These are phyloP conservation scores for Lepidonotus clava DNA, from an alignment of 2,888 invertebrate species.

Conservation along the genomic window DNA sequence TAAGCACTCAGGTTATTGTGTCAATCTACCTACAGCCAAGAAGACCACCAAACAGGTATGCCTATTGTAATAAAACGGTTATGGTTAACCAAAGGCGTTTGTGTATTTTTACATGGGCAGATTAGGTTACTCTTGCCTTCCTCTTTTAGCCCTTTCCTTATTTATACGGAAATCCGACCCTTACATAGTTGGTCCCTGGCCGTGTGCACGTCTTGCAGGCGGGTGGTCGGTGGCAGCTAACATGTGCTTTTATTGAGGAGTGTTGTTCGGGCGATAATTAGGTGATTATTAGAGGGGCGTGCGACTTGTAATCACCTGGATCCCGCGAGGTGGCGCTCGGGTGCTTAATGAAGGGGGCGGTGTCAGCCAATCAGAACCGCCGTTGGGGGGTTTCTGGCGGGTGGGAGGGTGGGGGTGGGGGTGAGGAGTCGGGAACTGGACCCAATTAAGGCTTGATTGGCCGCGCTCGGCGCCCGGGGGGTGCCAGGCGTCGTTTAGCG, in stretches of 20 bases:
- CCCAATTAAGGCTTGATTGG: neutral
- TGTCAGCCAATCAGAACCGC: constrained; percentile 26
- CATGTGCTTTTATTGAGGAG: constrained; percentile 37
- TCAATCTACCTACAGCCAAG: no score
- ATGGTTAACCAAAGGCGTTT: no score
- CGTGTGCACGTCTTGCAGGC: no score
- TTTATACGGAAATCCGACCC: no score
- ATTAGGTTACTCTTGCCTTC: no score
- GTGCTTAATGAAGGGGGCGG: constrained; percentile 17
- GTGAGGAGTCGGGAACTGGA: neutral
- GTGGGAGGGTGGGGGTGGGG: neutral
- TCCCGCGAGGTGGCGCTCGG: neutral
- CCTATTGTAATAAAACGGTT: no score
- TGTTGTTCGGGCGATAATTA: constrained; percentile 44
- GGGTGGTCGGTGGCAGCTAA: constrained; percentile 17
- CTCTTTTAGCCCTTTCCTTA: no score
- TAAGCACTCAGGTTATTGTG: no score
- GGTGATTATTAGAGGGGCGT: constrained; percentile 15
- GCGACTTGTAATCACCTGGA: constrained; percentile 14
- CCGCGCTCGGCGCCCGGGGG: neutral
- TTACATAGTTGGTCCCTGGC: no score
- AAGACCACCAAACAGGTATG: no score
- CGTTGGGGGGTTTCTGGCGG: neutral
- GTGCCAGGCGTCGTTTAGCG: neutral
- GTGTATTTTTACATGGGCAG: no score